Base-by-base conservation (phyloP, 2,888 invertebrate species). In the Caenorhabditis sp. region DNA sequence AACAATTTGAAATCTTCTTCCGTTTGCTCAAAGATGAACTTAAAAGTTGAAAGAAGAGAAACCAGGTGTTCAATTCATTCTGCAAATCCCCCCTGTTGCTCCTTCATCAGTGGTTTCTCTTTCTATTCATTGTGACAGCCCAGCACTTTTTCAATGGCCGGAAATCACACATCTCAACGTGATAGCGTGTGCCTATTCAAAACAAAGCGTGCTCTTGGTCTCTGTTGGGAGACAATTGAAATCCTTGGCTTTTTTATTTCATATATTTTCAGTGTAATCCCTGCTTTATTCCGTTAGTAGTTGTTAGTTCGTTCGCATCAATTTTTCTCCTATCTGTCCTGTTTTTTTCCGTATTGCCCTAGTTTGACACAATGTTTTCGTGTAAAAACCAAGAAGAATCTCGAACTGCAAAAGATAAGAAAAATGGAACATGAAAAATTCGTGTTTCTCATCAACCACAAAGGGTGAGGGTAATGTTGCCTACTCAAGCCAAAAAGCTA, bases 321-420 rank as follows among this genome's bases (percentile, higher is more conserved):
- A 61, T 38, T 56, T 74, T 28, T 49, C 19, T 63, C 24, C 63
- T 63, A 63, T 63, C 63, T 28, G 12, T 44, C 49, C 19, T 61
- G 24, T 58, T 35, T 56, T 38, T 28, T 7, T 22, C 19, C 47
- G 56, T 22, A 16, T 64, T 74, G 74, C 56, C 74, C 74, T 47
- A 74, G 54, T 63, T 74, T 64, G 73, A 28, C 51, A n/a, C n/a
- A 54, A 54, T 74, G 64, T 56, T 74, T 56, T 56, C 22, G 64
- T 14, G 10, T 12, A 51, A 51, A 51, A 63, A 54, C 38, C 41
- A 51, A 24, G 44, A 26, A 47, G 28, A 44, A 44, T 24, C 22
- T 38, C 24, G 44, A 26, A 63, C 31, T n/a, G 26, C 16, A 63
- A 44, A 5, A 41, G 14, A 38, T n/a, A 28, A 41, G 19, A 74